These are phyloP conservation scores for Ophioninae sp. DNA, from an alignment of 2,888 invertebrate species.

Conservation along the genomic window DNA sequence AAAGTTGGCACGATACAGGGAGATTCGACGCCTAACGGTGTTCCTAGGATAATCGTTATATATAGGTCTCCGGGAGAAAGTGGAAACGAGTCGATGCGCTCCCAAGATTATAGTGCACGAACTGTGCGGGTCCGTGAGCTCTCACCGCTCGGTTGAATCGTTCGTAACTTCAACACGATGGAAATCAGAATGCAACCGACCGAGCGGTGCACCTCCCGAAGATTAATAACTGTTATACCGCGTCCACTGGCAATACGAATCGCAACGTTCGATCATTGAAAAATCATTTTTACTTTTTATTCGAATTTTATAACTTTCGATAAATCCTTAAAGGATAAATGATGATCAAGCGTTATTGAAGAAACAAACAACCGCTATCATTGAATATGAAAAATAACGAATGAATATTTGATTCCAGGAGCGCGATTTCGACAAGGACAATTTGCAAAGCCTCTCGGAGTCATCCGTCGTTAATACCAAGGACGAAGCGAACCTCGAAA, in stretches of 20 bases:
- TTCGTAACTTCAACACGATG: constrained; percentile 63
- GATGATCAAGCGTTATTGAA: background rate
- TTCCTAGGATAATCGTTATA: constrained; percentile 41
- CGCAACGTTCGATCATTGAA: constrained; percentile 35
- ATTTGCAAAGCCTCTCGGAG: constrained; percentile 71
- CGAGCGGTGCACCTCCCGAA: constrained; percentile 45
- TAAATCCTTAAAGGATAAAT: too few relatives aligned
- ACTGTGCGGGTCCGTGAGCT: constrained; percentile 16
- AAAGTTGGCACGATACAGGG: constrained; percentile 57
- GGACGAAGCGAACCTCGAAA: constrained; percentile 67
- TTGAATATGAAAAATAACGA: background rate
- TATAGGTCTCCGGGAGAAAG: constrained; percentile 74
- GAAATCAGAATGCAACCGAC: constrained; percentile 69
- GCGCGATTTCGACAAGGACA: constrained; percentile 70
- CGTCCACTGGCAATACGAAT: background rate
- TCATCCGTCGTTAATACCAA: constrained; percentile 70
- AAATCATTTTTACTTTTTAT: constrained; percentile 31
- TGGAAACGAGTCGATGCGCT: constrained; percentile 66
- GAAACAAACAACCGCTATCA: background rate
- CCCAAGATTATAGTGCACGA: constrained; percentile 66
- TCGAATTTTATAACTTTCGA: background rate
- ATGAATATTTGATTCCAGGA: constrained; percentile 68
- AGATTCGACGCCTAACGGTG: constrained; percentile 16
- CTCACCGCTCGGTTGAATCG: background rate
- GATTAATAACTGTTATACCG: constrained; percentile 64